Conservation (phyloP, 2,888 invertebrate genomes). For the Microctonus aethiopoides region DNA sequence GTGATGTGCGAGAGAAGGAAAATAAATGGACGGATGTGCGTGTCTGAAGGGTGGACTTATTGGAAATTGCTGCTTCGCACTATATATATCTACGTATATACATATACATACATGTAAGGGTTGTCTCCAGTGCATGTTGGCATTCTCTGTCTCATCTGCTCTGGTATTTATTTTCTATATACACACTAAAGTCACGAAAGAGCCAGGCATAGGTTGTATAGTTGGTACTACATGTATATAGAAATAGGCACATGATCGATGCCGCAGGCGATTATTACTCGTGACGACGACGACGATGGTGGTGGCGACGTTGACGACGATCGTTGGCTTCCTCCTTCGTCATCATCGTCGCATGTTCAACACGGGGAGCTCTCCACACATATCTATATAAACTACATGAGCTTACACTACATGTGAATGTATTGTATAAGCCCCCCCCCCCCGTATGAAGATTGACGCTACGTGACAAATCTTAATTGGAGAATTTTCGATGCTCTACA, state of each 20-base stretch:
- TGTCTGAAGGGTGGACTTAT: conserved; percentile 2
- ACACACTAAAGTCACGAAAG: neutral
- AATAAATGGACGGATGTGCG: conserved; percentile 5
- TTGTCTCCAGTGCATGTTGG: neutral
- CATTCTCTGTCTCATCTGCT: neutral
- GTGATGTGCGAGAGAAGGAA: neutral
- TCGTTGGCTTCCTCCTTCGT: conserved; percentile 68
- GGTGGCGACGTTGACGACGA: conserved; percentile 42
- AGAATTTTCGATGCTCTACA: conserved; percentile 51
- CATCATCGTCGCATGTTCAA: conserved; percentile 82
- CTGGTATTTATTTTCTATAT: neutral
- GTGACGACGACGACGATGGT: conserved; percentile 46
- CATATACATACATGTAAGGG: neutral
- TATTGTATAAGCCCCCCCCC: conserved; percentile 68
- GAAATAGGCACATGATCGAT: conserved; percentile 54
- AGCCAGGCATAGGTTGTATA: neutral
- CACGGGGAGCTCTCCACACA: conserved; percentile 63
- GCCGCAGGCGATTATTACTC: conserved; percentile 62
- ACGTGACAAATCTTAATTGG: conserved; percentile 65
- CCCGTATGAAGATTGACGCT: conserved; percentile 69
- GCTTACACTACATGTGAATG: neutral
- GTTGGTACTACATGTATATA: neutral
- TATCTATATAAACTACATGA: neutral
- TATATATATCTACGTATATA: neutral
- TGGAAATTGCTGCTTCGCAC: neutral